Conservation (phyloP, 2,888 invertebrate species). For the Harpagoxenus sublaevis region DNA sequence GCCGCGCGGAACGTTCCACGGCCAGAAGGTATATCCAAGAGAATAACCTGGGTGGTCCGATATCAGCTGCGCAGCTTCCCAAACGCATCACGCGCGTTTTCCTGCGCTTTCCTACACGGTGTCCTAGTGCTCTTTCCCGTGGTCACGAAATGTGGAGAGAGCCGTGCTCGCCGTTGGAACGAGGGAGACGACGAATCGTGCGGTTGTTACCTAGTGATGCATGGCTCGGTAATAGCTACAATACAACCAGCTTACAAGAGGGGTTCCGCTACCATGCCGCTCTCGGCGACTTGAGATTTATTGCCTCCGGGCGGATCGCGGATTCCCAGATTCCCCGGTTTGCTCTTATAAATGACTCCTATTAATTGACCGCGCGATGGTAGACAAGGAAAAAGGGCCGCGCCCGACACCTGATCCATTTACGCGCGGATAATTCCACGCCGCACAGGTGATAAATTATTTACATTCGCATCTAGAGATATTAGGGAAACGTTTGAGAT, state of each 20-base stretch:
- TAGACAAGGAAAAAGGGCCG: slow-evolving; percentile 58
- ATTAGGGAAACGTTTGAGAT: background rate
- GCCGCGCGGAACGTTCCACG: slow-evolving; percentile 51
- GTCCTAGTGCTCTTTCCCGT: slow-evolving; percentile 83
- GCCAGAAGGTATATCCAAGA: slow-evolving; percentile 49
- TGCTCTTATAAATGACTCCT: slow-evolving; percentile 86
- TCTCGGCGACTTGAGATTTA: slow-evolving; percentile 84
- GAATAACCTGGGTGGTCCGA: slow-evolving; percentile 84
- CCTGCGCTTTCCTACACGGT: slow-evolving; percentile 83
- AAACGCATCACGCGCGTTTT: slow-evolving; percentile 84
- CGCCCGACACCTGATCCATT: slow-evolving; percentile 50
- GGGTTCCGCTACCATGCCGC: slow-evolving; percentile 82
- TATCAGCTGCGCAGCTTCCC: slow-evolving; percentile 84
- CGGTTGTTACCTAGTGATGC: slow-evolving; percentile 85
- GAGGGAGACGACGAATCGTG: slow-evolving; percentile 77
- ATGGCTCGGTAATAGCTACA: slow-evolving; percentile 86
- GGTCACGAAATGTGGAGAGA: slow-evolving; percentile 29
- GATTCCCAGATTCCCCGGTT: slow-evolving; percentile 85
- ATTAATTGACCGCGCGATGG: slow-evolving; percentile 84
- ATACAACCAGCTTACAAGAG: slow-evolving; percentile 86
- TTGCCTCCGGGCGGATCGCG: slow-evolving; percentile 84
- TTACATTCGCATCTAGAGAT: slow-evolving; percentile 11
- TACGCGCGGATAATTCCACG: slow-evolving; percentile 22
- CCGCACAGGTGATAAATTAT: slow-evolving; percentile 36
- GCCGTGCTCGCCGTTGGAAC: slow-evolving; percentile 28